Evolutionary conservation across 2,113 vertebrate species (phyloP).

Genomic region (Ceuthmochares aereus): DNA sequence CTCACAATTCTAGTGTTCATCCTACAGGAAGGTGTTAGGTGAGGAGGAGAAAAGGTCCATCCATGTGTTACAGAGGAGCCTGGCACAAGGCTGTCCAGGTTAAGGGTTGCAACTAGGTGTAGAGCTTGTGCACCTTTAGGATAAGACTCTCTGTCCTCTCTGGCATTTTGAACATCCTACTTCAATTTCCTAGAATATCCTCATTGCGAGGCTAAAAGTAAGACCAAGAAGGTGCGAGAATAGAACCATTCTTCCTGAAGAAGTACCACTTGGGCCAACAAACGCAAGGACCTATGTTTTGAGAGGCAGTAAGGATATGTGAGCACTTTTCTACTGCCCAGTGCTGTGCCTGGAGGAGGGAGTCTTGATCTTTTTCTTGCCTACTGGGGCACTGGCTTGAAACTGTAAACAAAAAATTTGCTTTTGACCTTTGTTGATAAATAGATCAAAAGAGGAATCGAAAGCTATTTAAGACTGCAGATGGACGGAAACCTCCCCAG

Average conservation of each 20-base stretch:
- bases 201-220: background rate
- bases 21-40: background rate
- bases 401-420: background rate
- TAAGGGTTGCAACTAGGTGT: background rate
- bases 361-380: background rate
- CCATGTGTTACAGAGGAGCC: background rate
- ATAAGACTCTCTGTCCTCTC: background rate
- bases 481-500: conserved; percentile 31
- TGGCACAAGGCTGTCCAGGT: background rate
- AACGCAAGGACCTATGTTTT: background rate
- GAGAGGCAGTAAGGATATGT: background rate
- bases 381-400: background rate
- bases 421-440: background rate
- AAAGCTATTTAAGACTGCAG: conserved; percentile 21
- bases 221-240: background rate
- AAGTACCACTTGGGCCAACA: background rate
- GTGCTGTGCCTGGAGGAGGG: background rate
- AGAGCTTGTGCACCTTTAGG: background rate
- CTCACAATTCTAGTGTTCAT: background rate
- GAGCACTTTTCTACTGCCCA: background rate
- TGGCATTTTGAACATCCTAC: background rate
- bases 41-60: background rate
- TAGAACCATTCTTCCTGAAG: background rate
- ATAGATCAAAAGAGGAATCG: conserved; percentile 10
- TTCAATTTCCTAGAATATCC: background rate